Conservation (phyloP, 2,113 vertebrate genomes). For the Odontesthes bonariensis region DNA sequence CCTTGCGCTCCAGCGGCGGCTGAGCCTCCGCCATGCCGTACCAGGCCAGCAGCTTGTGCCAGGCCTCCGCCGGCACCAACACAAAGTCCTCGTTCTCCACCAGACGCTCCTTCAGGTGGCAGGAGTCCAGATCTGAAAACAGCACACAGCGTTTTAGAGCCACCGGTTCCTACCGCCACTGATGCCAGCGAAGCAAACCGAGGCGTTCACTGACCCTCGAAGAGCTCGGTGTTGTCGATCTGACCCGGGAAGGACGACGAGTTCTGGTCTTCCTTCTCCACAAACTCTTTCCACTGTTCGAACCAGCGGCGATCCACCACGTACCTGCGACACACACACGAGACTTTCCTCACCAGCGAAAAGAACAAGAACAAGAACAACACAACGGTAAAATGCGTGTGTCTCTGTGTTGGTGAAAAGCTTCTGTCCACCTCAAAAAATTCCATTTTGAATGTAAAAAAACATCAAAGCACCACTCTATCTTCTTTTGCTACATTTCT, state of each 20-base stretch:
- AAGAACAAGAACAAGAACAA: too few species aligned
- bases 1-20: constrained; percentile 87
- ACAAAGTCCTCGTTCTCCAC: constrained; percentile 87
- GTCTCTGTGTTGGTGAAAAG: too few species aligned
- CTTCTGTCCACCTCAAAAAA: too few species aligned
- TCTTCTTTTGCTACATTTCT: too few species aligned
- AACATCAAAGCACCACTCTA: too few species aligned
- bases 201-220: constrained; percentile 80
- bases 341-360: not conserved
- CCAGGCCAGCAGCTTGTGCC: constrained; percentile 85
- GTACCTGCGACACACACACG: constrained; percentile 78
- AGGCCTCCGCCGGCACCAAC: constrained; percentile 83
- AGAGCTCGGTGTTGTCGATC: constrained; percentile 86
- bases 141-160: too few species aligned
- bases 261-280: constrained; percentile 84
- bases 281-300: constrained; percentile 87
- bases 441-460: too few species aligned
- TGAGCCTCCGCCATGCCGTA: constrained; percentile 84
- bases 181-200: not conserved
- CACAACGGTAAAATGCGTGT: too few species aligned
- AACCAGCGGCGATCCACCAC: constrained; percentile 87
- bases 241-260: constrained; percentile 84
- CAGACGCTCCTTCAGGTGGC: constrained; percentile 84
- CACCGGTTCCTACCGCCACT: not conserved
- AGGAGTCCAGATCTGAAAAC: constrained; percentile 82